phyloP scores from a whole-genome alignment of 1,140 invertebrate genomes.

The Atopsyche davidsoni region DNA sequence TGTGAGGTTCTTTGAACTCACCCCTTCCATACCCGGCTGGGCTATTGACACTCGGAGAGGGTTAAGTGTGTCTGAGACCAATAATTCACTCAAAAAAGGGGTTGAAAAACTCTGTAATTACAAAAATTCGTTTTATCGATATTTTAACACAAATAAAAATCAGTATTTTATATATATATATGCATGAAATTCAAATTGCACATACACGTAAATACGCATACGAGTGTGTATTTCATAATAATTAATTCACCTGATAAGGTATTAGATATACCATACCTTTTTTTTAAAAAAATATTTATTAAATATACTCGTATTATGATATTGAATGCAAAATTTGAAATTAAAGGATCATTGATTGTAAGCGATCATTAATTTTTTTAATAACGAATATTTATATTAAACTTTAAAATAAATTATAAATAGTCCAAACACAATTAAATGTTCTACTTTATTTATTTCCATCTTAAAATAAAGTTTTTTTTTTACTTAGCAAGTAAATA shows the following conservation, averaged over 20 bases:
- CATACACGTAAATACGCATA: not conserved
- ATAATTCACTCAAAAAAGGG: conserved; percentile 1
- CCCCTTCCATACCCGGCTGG: too few species aligned
- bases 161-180: conserved; percentile 1
- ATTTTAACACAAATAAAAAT: not conserved
- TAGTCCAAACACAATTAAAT: not conserved
- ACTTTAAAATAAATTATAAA: not conserved
- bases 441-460: not conserved
- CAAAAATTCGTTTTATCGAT: too few species aligned
- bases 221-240: not conserved
- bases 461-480: not conserved
- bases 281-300: not conserved
- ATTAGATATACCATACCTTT: not conserved
- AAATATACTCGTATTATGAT: too few species aligned
- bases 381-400: not conserved
- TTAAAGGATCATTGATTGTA: too few species aligned
- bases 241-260: not conserved
- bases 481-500: not conserved
- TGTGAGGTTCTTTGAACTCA: too few species aligned
- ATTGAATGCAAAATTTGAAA: too few species aligned
- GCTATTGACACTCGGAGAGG: too few species aligned
- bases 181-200: not conserved
- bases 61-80: not conserved
- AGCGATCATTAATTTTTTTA: not conserved
- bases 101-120: not conserved